phyloP scores from a whole-genome alignment of 2,888 invertebrate genomes.

The Lutraria lutraria region DNA sequence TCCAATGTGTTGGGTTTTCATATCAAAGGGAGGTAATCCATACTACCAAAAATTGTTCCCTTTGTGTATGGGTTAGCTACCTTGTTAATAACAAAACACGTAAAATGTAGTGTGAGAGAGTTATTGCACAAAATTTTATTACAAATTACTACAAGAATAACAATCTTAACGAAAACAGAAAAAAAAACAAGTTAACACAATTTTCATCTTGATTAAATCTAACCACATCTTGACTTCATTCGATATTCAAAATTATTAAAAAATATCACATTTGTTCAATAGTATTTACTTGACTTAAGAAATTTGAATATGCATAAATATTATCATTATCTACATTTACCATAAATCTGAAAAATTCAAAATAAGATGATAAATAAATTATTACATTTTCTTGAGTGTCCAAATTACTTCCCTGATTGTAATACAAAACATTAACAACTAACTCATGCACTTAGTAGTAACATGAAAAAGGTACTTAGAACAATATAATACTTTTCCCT shows the following conservation, averaged over 20 bases:
- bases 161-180: not conserved
- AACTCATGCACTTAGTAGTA: not conserved
- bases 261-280: not conserved
- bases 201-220: not conserved
- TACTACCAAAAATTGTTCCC: not conserved
- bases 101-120: not conserved
- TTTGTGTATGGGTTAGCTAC: not conserved
- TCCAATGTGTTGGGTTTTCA: not conserved
- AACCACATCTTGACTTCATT: not conserved
- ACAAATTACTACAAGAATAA: not conserved
- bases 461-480: not conserved
- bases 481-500: not conserved
- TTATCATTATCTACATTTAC: no score
- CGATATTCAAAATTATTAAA: not conserved
- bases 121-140: conserved; percentile 24
- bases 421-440: not conserved
- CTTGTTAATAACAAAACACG: not conserved
- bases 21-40: not conserved
- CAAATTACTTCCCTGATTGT: no score
- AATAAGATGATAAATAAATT: no score
- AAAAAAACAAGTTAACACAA: not conserved
- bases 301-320: no score
- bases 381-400: no score
- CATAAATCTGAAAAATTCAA: no score
- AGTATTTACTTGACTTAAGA: not conserved